A percentile compares a stretch with the other conserved stretches of the same genome.
phyloP scores from a whole-genome alignment of 2,797 vertebrate genomes.

The Squalus acanthias region DNA sequence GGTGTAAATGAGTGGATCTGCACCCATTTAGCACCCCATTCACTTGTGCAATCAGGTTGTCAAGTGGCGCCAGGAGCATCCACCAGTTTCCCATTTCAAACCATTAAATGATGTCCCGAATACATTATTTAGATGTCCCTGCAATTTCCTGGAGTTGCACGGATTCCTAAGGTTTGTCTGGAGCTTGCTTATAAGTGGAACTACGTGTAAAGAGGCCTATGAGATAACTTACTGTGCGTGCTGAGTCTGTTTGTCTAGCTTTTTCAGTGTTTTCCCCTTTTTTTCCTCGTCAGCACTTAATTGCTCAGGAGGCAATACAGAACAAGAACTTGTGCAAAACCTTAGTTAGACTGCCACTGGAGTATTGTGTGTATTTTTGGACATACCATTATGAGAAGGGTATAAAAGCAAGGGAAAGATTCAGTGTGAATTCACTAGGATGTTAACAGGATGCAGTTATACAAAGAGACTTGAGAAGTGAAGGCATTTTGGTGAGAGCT shows the following conservation, averaged over 20 bases:
- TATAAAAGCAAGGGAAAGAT: neutral
- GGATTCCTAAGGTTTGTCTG: neutral
- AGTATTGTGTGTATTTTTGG: neutral
- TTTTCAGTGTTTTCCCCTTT: neutral
- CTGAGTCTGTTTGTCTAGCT: neutral
- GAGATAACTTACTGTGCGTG: neutral
- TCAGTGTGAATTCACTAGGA: neutral
- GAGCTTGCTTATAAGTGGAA: neutral
- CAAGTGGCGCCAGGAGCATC: neutral
- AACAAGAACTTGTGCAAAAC: neutral
- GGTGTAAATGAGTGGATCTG: neutral
- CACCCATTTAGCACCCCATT: neutral
- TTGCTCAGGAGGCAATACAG: neutral
- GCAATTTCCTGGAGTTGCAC: neutral
- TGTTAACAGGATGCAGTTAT: neutral
- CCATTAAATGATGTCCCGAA: neutral
- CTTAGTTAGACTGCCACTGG: neutral
- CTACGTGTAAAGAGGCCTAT: neutral
- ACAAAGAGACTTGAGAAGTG: neutral
- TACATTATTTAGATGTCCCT: neutral
- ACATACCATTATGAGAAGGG: neutral
- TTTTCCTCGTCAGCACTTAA: no score
- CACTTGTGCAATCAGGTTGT: neutral
- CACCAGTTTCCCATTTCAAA: neutral
- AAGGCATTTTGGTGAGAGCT: neutral